Evolutionary conservation across 2,113 vertebrate species (phyloP).

Genomic region (Gnathonemus longibarbis): DNA sequence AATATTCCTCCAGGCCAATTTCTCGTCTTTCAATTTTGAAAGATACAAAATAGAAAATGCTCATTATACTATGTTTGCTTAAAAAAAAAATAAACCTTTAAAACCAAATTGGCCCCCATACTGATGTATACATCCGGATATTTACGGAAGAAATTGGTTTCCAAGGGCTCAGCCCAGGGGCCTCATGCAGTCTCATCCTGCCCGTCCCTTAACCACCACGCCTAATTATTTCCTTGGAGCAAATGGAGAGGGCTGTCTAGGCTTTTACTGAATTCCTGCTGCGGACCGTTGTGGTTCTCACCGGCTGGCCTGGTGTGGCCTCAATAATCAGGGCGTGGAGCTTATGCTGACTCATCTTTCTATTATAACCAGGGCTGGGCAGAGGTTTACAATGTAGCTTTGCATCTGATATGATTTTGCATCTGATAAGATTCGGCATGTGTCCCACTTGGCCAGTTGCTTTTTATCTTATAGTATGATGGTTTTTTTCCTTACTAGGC

Average conservation of each 20-base stretch:
- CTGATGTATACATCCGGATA: not conserved
- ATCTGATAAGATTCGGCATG: not conserved
- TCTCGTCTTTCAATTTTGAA: not conserved
- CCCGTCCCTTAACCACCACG: not conserved
- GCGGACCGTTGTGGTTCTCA: not conserved
- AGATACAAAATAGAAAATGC: not conserved
- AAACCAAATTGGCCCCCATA: not conserved
- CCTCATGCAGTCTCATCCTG: not conserved
- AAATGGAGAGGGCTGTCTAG: no score
- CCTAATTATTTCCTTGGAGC: not conserved
- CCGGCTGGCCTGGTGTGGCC: not conserved
- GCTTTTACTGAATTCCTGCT: not conserved
- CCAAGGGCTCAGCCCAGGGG: not conserved
- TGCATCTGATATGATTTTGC: not conserved
- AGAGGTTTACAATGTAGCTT: not conserved
- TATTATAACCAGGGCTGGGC: not conserved
- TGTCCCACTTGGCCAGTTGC: not conserved
- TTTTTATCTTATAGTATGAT: not conserved
- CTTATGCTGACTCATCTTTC: not conserved
- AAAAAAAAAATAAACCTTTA: not conserved
- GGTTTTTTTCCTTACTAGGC: not conserved
- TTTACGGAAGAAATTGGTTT: not conserved
- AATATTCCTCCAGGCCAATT: not conserved
- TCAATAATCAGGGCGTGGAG: not conserved
- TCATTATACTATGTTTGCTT: not conserved